These are phyloP conservation scores for Oxystoma pomonae DNA, from an alignment of 2,888 invertebrate genomes.

Conservation along the genomic window DNA sequence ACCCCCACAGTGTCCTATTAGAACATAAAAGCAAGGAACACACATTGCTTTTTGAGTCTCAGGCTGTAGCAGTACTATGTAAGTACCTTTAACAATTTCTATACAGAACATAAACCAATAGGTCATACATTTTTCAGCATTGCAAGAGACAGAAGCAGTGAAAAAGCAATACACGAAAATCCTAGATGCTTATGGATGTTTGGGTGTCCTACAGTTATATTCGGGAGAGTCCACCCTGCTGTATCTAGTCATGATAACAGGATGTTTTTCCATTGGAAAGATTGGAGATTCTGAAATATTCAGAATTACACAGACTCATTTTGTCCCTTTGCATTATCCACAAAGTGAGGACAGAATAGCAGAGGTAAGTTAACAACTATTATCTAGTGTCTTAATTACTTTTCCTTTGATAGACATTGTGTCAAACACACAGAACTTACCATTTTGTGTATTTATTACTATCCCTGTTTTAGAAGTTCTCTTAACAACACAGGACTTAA, in stretches of 20 bases:
- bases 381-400: not conserved
- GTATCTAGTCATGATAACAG: constrained; percentile 90
- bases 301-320: constrained; percentile 87
- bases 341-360: constrained; percentile 58
- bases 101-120: constrained; percentile 1
- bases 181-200: constrained; percentile 91
- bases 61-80: constrained; percentile 83
- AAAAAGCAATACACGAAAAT: constrained; percentile 87
- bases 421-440: not conserved
- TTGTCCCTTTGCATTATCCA: constrained; percentile 80
- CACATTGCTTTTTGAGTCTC: constrained; percentile 86
- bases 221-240: constrained; percentile 79
- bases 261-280: constrained; percentile 95
- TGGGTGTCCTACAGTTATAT: constrained; percentile 88
- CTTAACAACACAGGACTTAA: no score
- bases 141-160: constrained; percentile 85
- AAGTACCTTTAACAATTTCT: constrained; percentile 44
- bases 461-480: no score
- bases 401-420: not conserved
- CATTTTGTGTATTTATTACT: no score
- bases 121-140: constrained; percentile 50
- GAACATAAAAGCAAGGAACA: constrained; percentile 85
- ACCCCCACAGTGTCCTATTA: constrained; percentile 84
- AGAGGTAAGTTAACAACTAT: constrained; percentile 46
- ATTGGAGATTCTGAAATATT: constrained; percentile 93